Percentiles rank a stretch among this genome's conserved stretches.
Conservation (phyloP, 2,797 vertebrate genomes). For the Brachyrhaphis roseni region DNA sequence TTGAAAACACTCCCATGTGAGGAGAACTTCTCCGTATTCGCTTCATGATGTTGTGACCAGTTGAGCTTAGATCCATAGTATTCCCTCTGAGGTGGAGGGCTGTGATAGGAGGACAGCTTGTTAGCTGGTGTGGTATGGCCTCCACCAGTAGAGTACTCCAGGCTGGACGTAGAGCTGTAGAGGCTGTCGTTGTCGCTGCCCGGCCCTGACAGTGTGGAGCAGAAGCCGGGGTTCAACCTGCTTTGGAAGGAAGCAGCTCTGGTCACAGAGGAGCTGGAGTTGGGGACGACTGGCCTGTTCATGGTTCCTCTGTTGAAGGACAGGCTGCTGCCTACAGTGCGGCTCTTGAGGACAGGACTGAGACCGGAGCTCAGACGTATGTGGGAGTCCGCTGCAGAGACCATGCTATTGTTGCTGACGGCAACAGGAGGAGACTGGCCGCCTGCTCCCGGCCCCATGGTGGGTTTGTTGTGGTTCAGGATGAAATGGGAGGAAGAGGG, state of each 20-base stretch:
- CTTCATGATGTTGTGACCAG: conserved; percentile 34
- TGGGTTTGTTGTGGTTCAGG: conserved; percentile 61
- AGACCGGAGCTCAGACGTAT: conserved; percentile 64
- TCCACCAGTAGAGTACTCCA: conserved; percentile 78
- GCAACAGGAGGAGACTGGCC: conserved; percentile 41
- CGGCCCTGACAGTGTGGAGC: conserved; percentile 70
- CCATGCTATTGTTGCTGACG: conserved; percentile 46
- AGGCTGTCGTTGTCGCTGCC: conserved; percentile 87
- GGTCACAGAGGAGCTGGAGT: conserved; percentile 65
- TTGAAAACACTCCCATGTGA: conserved; percentile 82
- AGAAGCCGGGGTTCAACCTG: conserved; percentile 77
- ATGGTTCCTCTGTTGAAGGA: conserved; percentile 82
- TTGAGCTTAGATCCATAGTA: conserved; percentile 52
- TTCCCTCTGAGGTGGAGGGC: conserved; percentile 52
- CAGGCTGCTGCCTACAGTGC: conserved; percentile 72
- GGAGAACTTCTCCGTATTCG: conserved; percentile 81
- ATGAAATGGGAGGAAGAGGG: conserved; percentile 68
- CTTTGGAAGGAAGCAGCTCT: conserved; percentile 84
- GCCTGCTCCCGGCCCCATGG: conserved; percentile 47
- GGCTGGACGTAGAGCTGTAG: conserved; percentile 88
- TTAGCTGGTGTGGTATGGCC: conserved; percentile 34
- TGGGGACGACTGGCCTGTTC: conserved; percentile 63
- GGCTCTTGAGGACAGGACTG: conserved; percentile 69
- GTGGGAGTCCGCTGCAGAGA: conserved; percentile 62
- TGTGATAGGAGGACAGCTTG: conserved; percentile 62